These are phyloP conservation scores for Tribolium madens DNA, from an alignment of 1,140 invertebrate species.

Conservation along the genomic window DNA sequence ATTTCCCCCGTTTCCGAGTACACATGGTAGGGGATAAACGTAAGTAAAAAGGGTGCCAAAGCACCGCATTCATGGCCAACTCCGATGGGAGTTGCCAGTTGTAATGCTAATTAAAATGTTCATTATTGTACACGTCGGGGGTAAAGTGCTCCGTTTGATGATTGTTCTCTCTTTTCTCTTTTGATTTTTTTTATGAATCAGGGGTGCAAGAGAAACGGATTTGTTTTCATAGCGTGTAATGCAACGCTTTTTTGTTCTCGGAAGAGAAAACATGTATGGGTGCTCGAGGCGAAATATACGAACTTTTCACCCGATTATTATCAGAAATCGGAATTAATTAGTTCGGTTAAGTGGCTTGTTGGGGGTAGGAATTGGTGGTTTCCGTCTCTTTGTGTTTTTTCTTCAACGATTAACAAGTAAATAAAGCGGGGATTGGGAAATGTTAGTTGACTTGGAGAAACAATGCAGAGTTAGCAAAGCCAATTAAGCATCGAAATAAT, in stretches of 20 bases:
- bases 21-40: slow-evolving; percentile 31
- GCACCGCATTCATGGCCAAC: slow-evolving; percentile 38
- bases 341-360: slow-evolving; percentile 2
- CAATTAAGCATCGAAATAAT: too few relatives aligned
- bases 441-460: too few relatives aligned
- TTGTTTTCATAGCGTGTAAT: slow-evolving; percentile 15
- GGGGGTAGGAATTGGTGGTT: neutral
- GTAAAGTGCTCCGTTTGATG: slow-evolving; percentile 30
- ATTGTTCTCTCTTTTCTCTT: slow-evolving; percentile 4
- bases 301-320: neutral
- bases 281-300: neutral
- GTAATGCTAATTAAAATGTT: slow-evolving; percentile 50
- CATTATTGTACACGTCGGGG: slow-evolving; percentile 40
- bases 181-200: neutral
- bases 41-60: slow-evolving; percentile 47
- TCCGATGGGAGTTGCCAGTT: slow-evolving; percentile 46
- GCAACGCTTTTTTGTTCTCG: neutral
- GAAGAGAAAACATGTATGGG: slow-evolving; percentile 6
- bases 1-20: slow-evolving; percentile 21
- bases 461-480: too few relatives aligned
- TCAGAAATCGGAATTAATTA: slow-evolving; percentile 29
- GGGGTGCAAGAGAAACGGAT: neutral
- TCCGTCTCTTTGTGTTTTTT: neutral
- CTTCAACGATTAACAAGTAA: neutral
- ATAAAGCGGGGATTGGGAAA: neutral